Percentiles rank a stretch among this genome's conserved stretches.
Evolutionary conservation across 2,888 invertebrate genomes (phyloP).

Genomic region (Mesorhabditis sp.): DNA sequence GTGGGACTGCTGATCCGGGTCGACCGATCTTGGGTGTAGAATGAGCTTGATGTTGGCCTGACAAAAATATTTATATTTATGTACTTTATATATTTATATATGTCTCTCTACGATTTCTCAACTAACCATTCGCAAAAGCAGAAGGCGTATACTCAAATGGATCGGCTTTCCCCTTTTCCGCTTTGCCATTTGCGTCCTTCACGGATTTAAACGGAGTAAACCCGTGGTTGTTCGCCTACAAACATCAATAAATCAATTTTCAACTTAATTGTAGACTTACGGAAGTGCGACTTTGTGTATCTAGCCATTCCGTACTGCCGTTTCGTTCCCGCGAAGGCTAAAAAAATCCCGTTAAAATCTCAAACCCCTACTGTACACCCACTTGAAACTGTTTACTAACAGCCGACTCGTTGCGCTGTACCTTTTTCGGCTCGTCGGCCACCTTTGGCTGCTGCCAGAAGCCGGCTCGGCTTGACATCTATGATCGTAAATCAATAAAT

Average conservation of each 20-base stretch:
- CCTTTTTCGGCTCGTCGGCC: not conserved
- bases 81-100: not conserved
- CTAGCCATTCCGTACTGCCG: not conserved
- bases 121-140: not conserved
- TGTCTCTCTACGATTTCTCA: not conserved
- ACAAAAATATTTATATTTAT: not conserved
- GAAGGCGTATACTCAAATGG: not conserved
- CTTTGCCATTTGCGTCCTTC: not conserved
- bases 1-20: not conserved
- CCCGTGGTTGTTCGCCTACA: not conserved
- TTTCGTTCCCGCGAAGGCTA: not conserved
- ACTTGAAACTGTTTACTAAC: slow-evolving; percentile 4
- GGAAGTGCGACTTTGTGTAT: not conserved
- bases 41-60: not conserved
- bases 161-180: not conserved
- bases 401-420: not conserved
- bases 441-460: not conserved
- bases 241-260: too few species aligned
- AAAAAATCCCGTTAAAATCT: not conserved
- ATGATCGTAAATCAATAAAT: not conserved
- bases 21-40: not conserved
- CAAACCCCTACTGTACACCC: not conserved
- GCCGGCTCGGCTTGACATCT: not conserved
- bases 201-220: slow-evolving; percentile 1
- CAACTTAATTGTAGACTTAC: too few species aligned